phyloP scores from a whole-genome alignment of 2,797 vertebrate species.

The Characodon lateralis region DNA sequence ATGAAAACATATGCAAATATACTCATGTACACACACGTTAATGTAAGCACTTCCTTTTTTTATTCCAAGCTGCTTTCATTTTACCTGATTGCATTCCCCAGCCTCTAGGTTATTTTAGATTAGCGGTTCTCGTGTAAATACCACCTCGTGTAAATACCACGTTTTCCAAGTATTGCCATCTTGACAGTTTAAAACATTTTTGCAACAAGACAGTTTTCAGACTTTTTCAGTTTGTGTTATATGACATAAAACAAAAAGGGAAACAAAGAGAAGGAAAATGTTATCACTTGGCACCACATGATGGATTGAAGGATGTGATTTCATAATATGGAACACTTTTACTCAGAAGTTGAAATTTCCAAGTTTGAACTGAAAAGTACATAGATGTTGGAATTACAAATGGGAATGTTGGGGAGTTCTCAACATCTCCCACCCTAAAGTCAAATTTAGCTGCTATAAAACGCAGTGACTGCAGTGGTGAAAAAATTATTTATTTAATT shows the following conservation, averaged over 20 bases:
- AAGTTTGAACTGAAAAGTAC: background rate
- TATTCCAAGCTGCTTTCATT: conserved; percentile 13
- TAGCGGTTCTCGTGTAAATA: background rate
- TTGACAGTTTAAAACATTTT: background rate
- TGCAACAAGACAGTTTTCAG: background rate
- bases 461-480: background rate
- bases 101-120: conserved; percentile 34
- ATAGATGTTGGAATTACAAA: background rate
- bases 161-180: background rate
- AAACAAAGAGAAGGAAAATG: background rate
- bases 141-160: background rate
- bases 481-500: too few relatives aligned
- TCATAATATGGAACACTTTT: background rate
- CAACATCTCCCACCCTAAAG: background rate
- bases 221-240: background rate
- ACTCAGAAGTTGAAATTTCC: background rate
- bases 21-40: conserved; percentile 46
- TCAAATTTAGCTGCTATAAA: background rate
- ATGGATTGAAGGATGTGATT: background rate
- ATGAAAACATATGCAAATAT: conserved; percentile 69
- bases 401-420: background rate
- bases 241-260: background rate
- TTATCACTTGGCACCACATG: background rate
- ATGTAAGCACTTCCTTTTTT: conserved; percentile 45
- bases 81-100: conserved; percentile 24